phyloP scores from a whole-genome alignment of 2,797 vertebrate species.

The Synaphobranchus kaupii region DNA sequence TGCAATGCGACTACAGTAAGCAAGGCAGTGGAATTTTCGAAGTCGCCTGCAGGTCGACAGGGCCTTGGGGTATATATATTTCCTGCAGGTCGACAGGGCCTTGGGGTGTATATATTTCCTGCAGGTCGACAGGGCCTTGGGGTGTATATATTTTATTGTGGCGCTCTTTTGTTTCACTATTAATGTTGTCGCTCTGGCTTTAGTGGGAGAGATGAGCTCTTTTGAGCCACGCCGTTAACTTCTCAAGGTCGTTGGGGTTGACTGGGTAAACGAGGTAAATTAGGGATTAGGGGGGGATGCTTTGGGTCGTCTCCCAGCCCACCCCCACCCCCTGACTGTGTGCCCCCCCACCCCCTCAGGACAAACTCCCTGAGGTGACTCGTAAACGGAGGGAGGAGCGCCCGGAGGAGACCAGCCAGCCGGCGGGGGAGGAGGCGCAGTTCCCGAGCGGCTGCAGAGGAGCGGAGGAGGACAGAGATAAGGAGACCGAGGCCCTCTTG shows the following conservation, averaged over 20 bases:
- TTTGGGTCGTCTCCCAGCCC: conserved; percentile 45
- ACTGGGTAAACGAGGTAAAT: conserved; percentile 60
- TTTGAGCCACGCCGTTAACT: conserved; percentile 38
- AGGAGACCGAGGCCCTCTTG: conserved; percentile 74
- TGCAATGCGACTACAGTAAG: not conserved
- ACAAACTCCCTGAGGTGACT: conserved; percentile 81
- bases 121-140: not conserved
- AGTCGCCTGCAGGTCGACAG: not conserved
- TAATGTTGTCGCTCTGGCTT: not conserved
- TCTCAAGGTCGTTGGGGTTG: conserved; percentile 60
- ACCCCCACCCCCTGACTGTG: not conserved
- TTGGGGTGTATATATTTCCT: not conserved
- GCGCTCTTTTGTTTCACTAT: not conserved
- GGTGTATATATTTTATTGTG: not conserved
- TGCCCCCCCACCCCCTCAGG: conserved; percentile 63
- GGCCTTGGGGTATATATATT: not conserved
- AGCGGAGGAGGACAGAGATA: conserved; percentile 73
- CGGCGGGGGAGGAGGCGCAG: conserved; percentile 45
- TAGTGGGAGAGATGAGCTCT: conserved; percentile 18
- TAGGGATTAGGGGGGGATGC: conserved; percentile 58
- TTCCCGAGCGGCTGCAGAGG: conserved; percentile 65
- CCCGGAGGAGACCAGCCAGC: conserved; percentile 56
- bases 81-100: not conserved
- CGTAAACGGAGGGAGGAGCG: conserved; percentile 67
- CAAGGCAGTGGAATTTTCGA: not conserved